Evolutionary conservation across 1,140 invertebrate genomes (phyloP).

Genomic region (Carcinoscorpius rotundicauda): DNA sequence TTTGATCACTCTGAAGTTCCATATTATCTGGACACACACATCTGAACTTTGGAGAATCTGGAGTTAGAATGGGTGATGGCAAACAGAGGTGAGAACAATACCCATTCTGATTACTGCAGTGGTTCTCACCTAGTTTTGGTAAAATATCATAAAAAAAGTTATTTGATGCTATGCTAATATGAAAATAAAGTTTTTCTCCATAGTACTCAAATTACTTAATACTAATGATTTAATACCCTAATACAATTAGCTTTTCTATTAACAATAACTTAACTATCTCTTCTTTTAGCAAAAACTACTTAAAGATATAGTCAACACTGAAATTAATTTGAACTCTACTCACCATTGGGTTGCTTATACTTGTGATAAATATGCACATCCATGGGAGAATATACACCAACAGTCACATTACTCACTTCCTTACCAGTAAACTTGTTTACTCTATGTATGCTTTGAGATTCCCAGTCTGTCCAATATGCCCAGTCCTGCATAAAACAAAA

Average conservation of each 20-base stretch:
- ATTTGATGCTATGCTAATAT: too few relatives aligned
- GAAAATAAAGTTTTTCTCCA: too few relatives aligned
- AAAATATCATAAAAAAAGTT: too few relatives aligned
- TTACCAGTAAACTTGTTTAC: conserved; percentile 40
- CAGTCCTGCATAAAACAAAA: conserved; percentile 43
- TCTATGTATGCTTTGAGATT: conserved; percentile 62
- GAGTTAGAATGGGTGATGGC: conserved; percentile 13
- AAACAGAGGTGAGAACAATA: conserved; percentile 71
- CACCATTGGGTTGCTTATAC: conserved; percentile 68
- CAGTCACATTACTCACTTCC: conserved; percentile 40
- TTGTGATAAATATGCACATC: conserved; percentile 84
- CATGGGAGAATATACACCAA: conserved; percentile 90
- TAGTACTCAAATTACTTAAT: too few relatives aligned
- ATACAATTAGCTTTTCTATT: conserved; percentile 4
- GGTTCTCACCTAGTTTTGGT: conserved; percentile 52
- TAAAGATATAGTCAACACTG: too few relatives aligned
- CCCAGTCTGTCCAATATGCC: conserved; percentile 98
- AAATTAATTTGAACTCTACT: neutral
- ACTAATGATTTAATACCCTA: neutral
- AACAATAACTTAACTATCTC: neutral
- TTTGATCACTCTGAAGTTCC: conserved; percentile 49
- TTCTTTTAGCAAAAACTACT: too few relatives aligned
- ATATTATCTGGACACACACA: conserved; percentile 67
- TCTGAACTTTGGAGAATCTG: conserved; percentile 24
- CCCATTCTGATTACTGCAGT: conserved; percentile 75